Evolutionary conservation across 1,140 invertebrate species (phyloP), one percentile per base, ranked within the genome.

Genomic region (Nylanderia fulva): DNA sequence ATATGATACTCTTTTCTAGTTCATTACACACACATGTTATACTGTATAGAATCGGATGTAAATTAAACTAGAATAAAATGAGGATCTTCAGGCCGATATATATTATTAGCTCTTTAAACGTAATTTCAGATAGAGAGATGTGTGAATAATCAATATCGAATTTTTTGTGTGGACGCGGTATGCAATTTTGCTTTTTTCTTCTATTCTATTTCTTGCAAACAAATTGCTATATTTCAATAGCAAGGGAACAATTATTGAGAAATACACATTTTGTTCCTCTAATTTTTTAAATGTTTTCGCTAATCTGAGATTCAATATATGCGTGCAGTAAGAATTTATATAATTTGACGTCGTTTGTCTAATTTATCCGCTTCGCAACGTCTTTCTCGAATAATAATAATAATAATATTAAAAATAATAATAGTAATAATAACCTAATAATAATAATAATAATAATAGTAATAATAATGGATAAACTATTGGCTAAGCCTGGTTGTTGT

Each of bases 401-500:
- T 75, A 75, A 33, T 33, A 33, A 33, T 33, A 33, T 1, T 33
- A 33, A 3, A 80, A 74, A 52, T 75, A 76, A 33, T 64, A 64
- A 76, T 76, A 75, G n/a, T n/a, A n/a, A n/a, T n/a, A n/a, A n/a
- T n/a, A n/a, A n/a, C n/a, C n/a, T n/a, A n/a, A n/a, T n/a, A n/a
- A n/a, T n/a, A n/a, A n/a, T n/a, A n/a, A n/a, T n/a, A n/a, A n/a
- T n/a, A n/a, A n/a, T n/a, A n/a, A n/a, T n/a, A n/a, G n/a, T n/a
- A n/a, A n/a, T 66, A 79, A 79, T 74, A 56, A 60, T 48, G 58
- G 77, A 90, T 84, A 77, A 79, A 82, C 61, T 90, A 90, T 90
- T 90, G 88, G 88, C 85, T 88, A 91, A 90, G 90, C 76, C 87
- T 87, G 90, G 87, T 90, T 84, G 80, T 91, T 89, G 89, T 90